phyloP scores from a whole-genome alignment of 2,113 vertebrate species.

The Anseranas semipalmata region DNA sequence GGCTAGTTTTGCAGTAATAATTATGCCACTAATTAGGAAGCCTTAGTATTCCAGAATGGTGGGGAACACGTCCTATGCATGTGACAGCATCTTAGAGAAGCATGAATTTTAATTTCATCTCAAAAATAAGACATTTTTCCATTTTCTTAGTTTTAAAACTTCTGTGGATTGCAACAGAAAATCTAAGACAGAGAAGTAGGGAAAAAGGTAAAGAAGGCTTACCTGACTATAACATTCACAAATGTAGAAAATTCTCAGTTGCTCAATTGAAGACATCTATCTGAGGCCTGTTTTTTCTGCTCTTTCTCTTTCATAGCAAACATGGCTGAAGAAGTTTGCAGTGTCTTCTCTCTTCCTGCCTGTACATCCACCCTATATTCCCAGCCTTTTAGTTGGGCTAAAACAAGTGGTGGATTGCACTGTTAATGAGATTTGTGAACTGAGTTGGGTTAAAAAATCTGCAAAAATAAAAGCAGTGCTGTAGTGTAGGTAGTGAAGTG shows the following conservation, averaged over 20 bases:
- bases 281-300: background rate
- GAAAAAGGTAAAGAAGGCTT: background rate
- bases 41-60: background rate
- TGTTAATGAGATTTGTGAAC: background rate
- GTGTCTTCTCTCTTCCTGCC: background rate
- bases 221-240: background rate
- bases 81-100: background rate
- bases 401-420: background rate
- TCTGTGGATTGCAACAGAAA: background rate
- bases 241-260: background rate
- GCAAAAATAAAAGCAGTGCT: background rate
- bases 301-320: background rate
- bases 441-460: background rate
- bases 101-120: background rate
- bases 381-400: background rate
- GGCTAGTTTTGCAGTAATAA: background rate
- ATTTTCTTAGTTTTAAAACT: background rate
- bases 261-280: background rate
- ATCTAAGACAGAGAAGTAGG: background rate
- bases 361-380: accelerated
- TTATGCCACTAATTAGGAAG: background rate
- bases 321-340: background rate
- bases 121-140: background rate
- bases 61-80: background rate
- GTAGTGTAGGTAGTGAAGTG: background rate